Conservation (phyloP, 2,888 invertebrate species). For the Nomada fucata region DNA sequence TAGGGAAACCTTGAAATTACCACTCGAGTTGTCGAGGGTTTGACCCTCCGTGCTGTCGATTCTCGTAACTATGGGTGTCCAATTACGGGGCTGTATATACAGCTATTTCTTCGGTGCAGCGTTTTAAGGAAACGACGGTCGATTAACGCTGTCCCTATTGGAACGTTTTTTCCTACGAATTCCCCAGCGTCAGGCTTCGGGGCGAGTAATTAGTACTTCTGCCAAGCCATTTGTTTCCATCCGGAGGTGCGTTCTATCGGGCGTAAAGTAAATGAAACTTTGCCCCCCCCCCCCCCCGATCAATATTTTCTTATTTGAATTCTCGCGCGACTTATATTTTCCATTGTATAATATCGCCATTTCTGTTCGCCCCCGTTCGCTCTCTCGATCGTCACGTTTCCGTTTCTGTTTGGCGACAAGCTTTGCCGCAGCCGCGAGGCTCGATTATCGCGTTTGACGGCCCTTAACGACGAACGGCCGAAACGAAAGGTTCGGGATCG, state of each 20-base stretch:
- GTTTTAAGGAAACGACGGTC: constrained; percentile 40
- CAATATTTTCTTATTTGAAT: not conserved
- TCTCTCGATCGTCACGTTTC: constrained; percentile 42
- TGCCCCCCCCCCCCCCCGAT: no score
- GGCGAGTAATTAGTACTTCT: constrained; percentile 22
- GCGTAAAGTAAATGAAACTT: not conserved
- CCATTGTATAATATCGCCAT: no score
- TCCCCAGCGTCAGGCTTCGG: not conserved
- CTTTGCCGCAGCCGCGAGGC: constrained; percentile 60
- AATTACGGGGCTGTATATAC: constrained; percentile 62
- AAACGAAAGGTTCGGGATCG: constrained; percentile 54
- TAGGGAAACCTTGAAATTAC: constrained; percentile 73
- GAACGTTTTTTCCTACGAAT: not conserved
- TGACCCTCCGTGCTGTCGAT: constrained; percentile 69
- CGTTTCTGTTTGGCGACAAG: constrained; percentile 53
- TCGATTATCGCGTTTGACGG: constrained; percentile 54
- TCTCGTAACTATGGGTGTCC: constrained; percentile 63
- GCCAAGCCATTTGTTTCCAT: not conserved
- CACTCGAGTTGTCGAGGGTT: constrained; percentile 71
- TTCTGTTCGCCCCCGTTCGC: not conserved
- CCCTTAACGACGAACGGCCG: constrained; percentile 57
- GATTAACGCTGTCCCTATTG: constrained; percentile 28
- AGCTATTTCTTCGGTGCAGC: constrained; percentile 24
- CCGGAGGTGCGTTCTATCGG: no score
- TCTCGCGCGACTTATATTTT: no score